Evolutionary conservation across 2,888 invertebrate species (phyloP), one percentile per base, ranked within the genome.

Genomic region (Cheilosia scutellata): DNA sequence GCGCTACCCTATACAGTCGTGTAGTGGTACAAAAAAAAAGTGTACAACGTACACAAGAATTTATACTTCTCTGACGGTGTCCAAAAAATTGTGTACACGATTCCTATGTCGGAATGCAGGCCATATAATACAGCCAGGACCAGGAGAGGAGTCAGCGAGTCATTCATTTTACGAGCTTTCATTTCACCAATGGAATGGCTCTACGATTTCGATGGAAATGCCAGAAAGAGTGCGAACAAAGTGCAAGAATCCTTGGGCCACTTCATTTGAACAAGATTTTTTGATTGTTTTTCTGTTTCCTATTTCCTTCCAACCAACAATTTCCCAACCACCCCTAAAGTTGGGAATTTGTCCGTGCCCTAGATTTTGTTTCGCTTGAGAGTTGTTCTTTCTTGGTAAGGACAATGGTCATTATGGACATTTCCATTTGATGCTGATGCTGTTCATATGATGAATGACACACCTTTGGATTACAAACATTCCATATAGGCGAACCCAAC

Each of bases 61-160:
- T 72, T 83, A 72, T 72, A 74, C 72, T 68, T 71, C 53, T 60
- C 82, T 65, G 20, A 37, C 16, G 66, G 66, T 68, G 78, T 78
- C 82, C 77, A 72, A 82, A 86, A 44, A 82, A 72, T 77, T 86
- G 76, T 86, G 76, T 86, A 76, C 82, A 74, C 68, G 68, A 68
- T 82, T 51, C 82, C 68, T 68, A 37, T 37, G 82, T 77, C 72
- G 76, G 86, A 82, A 82, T 86, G 76, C 82, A 82, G 77, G 76
- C 76, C 84, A 84, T 37, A 55, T 29, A 29, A 29, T 5, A 3
- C 5, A 20, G 5, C 29, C 29, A 29, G 29, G 29, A 37, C 70
- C 40, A 49, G 31, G 29, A 62, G 63, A 76, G 33, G 57, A 76
- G 76, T 82, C 86, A 86, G 70, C 27, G 57, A 76, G 76, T 82